A percentile compares a stretch with the other conserved stretches of the same genome.
Evolutionary conservation across 2,113 vertebrate genomes (phyloP).

Genomic region (Ammodytes dubius): DNA sequence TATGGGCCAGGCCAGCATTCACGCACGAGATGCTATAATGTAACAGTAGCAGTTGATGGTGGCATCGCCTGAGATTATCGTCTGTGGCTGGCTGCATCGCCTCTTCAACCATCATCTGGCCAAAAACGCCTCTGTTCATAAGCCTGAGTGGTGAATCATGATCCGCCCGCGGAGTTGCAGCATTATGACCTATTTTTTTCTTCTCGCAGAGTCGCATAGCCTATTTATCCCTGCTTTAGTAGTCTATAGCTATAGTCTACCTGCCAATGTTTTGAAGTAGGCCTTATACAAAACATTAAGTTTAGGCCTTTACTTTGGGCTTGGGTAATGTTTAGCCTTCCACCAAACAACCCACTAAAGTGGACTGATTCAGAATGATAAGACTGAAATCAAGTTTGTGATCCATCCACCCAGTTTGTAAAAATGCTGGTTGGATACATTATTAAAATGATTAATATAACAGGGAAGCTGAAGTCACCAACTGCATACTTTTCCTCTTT

Average conservation of each 20-base stretch:
- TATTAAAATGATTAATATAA: conserved; percentile 26
- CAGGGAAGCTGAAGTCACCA: background rate
- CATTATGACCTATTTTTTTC: conserved; percentile 69
- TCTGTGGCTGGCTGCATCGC: conserved; percentile 42
- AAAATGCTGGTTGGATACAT: background rate
- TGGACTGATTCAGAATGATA: background rate
- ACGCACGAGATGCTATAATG: conserved; percentile 59
- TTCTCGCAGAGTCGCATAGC: no score
- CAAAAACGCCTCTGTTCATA: conserved; percentile 35
- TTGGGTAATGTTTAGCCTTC: background rate
- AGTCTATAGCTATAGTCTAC: background rate
- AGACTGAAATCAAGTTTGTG: conserved; percentile 30
- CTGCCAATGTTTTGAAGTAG: conserved; percentile 11
- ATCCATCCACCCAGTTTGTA: background rate
- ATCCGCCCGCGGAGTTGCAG: conserved; percentile 46
- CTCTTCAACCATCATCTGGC: conserved; percentile 45
- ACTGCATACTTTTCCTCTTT: background rate
- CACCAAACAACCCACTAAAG: background rate
- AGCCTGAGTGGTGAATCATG: conserved; percentile 66
- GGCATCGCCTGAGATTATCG: conserved; percentile 65
- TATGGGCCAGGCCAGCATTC: conserved; percentile 15
- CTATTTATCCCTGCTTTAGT: background rate
- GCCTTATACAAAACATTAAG: background rate
- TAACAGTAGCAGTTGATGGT: conserved; percentile 45
- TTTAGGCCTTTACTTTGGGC: conserved; percentile 1